Evolutionary conservation across 1,140 invertebrate species (phyloP).

Genomic region (Drosophila murphyi): DNA sequence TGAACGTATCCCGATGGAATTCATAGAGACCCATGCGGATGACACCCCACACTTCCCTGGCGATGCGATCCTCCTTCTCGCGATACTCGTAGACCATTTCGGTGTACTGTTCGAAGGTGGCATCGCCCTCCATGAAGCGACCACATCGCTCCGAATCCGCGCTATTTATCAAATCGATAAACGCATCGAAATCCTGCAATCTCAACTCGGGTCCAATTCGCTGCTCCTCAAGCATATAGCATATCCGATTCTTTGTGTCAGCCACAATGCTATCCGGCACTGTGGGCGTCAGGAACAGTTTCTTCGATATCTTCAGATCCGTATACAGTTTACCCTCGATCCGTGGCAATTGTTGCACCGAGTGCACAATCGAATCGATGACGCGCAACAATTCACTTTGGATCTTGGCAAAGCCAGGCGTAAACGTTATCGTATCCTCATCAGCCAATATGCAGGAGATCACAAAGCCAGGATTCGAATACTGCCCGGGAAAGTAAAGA

Average conservation of each 20-base stretch:
- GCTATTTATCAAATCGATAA: conserved; percentile 91
- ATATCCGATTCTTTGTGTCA: conserved; percentile 86
- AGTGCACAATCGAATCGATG: conserved; percentile 89
- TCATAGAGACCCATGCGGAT: conserved; percentile 93
- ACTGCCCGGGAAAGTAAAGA: conserved; percentile 84
- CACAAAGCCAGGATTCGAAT: conserved; percentile 90
- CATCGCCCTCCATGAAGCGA: conserved; percentile 88
- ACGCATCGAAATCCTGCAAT: conserved; percentile 92
- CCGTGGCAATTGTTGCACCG: conserved; percentile 89
- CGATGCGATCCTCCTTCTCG: conserved; percentile 87
- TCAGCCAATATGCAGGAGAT: conserved; percentile 89
- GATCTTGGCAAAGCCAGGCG: conserved; percentile 92
- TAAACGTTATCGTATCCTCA: conserved; percentile 89
- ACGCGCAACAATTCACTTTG: conserved; percentile 89
- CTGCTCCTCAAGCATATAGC: conserved; percentile 88
- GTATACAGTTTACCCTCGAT: conserved; percentile 87
- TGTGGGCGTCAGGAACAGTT: conserved; percentile 86
- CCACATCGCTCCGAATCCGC: conserved; percentile 87
- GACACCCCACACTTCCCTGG: conserved; percentile 88
- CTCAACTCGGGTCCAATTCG: conserved; percentile 88
- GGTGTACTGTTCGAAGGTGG: conserved; percentile 89
- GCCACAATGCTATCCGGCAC: conserved; percentile 88
- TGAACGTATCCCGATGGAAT: conserved; percentile 92
- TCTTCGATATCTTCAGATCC: conserved; percentile 68
- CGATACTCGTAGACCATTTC: conserved; percentile 88